Base-by-base conservation (phyloP, 2,113 vertebrate species). In the Melanerpes formicivorus region DNA sequence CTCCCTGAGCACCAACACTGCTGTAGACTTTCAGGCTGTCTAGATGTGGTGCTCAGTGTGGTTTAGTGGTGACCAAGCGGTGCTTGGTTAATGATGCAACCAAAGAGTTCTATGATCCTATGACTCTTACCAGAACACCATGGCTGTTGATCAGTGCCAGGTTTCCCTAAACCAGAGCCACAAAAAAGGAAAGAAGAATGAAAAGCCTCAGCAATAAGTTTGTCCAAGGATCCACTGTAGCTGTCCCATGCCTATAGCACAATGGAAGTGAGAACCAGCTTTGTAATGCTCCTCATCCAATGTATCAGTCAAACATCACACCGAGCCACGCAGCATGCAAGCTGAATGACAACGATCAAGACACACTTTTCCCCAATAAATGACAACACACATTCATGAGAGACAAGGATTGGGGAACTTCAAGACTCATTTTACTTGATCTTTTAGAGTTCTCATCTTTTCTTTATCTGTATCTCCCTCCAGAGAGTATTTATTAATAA, bases 401-500 rank as follows among this genome's bases (percentile, higher is more conserved):
- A 85, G 40, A 62, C 22, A 90, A 77, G 82, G 67, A 92, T 40
- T 56, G 40, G 46, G 66, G 70, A 93, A 90, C 74, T 92, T 92
- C 71, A 92, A 62, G 64, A 93, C 59, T 92, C 64, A 59, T 74
- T 90, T 87, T 54, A 77, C 72, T 89, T 88, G 78, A 94, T 88
- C 85, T 88, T 85, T 67, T 64, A 64, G 80, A 91, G 32, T 44
- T 21, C 9, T 56, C 42, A 40, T 72, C 58, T 82, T 71, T 52
- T 64, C 67, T 80, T 89, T 95, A 90, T 89, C 87, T 81, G 0
- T 59, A 60, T 71, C 79, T 86, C 85, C 74, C 69, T 77, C 78
- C 66, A 54, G 62, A 86, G n/a, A 72, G 15, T 65, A 91, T 86
- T 94, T 90, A 94, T 96, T 94, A 96, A 95, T 88, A 0, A 4